A percentile compares a stretch with the other conserved stretches of the same genome.
Evolutionary conservation across 2,888 invertebrate genomes (phyloP).

Genomic region (Trypoxylon attenuatum): DNA sequence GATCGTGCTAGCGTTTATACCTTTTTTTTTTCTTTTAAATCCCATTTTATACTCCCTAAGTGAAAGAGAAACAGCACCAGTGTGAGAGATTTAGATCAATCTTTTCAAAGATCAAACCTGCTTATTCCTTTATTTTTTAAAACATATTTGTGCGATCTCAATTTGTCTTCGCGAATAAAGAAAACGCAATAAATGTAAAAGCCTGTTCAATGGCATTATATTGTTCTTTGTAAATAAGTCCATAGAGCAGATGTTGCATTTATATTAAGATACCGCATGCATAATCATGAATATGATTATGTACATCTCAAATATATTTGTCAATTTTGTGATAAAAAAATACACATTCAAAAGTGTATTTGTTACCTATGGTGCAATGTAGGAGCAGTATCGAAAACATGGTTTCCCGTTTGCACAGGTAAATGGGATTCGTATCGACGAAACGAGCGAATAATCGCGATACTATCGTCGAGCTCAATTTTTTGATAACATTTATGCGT

Average conservation of each 20-base stretch:
- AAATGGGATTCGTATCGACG: conserved; percentile 1
- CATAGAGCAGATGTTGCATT: not conserved
- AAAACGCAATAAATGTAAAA: too few species aligned
- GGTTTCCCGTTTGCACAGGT: not conserved
- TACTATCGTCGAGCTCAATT: conserved; percentile 44
- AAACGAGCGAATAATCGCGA: conserved; percentile 3
- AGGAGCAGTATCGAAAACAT: conserved; percentile 4
- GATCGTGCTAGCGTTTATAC: too few species aligned
- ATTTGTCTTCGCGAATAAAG: too few species aligned
- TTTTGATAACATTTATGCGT: conserved; percentile 48
- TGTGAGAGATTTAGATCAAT: too few species aligned
- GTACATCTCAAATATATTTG: conserved; percentile 9
- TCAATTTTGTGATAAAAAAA: conserved; percentile 44
- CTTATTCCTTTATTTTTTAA: too few species aligned
- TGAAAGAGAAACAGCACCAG: too few species aligned
- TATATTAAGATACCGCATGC: not conserved
- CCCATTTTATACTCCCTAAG: too few species aligned
- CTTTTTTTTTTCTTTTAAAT: too few species aligned
- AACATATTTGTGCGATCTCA: too few species aligned
- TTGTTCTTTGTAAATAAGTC: not conserved
- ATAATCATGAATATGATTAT: conserved; percentile 7
- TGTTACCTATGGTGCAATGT: conserved; percentile 42
- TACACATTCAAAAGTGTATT: conserved; percentile 31
- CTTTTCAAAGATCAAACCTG: too few species aligned
- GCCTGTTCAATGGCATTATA: not conserved